Base-by-base conservation (phyloP, 2,797 vertebrate species). In the Phalloptychus januarius region DNA sequence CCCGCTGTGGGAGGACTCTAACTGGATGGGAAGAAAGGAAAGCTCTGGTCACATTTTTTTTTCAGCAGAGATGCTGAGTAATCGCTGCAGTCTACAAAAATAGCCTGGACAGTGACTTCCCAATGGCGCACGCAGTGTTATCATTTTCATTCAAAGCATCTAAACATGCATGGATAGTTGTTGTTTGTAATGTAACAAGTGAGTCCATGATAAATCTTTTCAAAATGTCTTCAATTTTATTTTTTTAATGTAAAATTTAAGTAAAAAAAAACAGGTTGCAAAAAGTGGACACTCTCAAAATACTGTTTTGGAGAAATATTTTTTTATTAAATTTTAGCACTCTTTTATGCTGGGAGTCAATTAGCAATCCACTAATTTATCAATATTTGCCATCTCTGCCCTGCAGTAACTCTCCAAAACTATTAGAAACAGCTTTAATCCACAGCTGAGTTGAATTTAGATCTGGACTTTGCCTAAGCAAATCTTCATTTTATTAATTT, bases 1-100 rank as follows among this genome's bases (percentile, higher is more conserved):
- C 84, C 74, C 67, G 73, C 84, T 84, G 82, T 85, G 87, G 87
- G 72, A 72, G 71, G 77, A 67, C 70, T 85, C 75, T 75, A 75
- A 76, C 72, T 85, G 63, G 76, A 84, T 71, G 65, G 74, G 48
- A 86, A 71, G 70, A 77, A 78, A 79, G 87, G 75, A 74, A 73
- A 70, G 79, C 45, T 69, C 80, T 76, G 40, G 58, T 70, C 36
- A 46, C 80, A 76, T 82, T 86, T 63, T 80, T 71, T 80, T 86
- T 80, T 76, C 75, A 81, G 76, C 70, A 73, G 75, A 86, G 77
- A 79, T 81, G 93, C 89, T 87, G 92, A 90, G 82, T 89, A 86
- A 88, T 85, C 69, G 81, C 76, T 82, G 81, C 75, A 81, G 80
- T 80, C 75, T 75, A 65, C 56, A 84, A 80, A 81, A 85, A 84